Conservation (phyloP, 1,140 invertebrate genomes). For the Drosophila santomea region DNA sequence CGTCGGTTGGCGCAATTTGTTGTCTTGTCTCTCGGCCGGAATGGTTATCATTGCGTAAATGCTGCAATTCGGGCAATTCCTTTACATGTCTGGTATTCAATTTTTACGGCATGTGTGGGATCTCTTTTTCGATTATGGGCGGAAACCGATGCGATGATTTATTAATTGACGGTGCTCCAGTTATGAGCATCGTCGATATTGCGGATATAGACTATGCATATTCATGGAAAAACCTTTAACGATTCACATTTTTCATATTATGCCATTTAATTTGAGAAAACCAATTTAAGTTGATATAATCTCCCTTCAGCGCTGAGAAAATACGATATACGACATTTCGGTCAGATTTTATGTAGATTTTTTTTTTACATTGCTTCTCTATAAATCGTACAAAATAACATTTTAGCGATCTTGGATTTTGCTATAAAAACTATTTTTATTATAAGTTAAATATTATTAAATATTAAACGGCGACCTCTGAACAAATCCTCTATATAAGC, state of each 20-base stretch:
- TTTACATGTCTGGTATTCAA: conserved; percentile 4
- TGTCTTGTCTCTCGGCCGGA: conserved; percentile 22
- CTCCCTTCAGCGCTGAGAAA: too few species aligned
- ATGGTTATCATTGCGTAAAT: conserved; percentile 38
- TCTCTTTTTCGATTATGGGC: conserved; percentile 30
- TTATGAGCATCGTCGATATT: conserved; percentile 6
- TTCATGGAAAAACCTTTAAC: background rate
- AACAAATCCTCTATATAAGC: background rate
- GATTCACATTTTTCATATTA: background rate
- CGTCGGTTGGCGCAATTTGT: conserved; percentile 36
- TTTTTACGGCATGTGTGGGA: conserved; percentile 27
- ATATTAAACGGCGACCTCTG: background rate
- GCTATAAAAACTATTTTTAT: too few species aligned
- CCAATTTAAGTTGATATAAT: background rate
- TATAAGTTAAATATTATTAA: too few species aligned
- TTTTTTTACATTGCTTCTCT: too few species aligned
- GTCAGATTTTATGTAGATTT: too few species aligned
- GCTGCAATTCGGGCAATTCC: conserved; percentile 13
- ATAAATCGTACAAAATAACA: too few species aligned
- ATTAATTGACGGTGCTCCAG: conserved; percentile 37
- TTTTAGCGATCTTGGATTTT: too few species aligned
- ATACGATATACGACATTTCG: too few species aligned
- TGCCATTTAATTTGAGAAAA: too few species aligned
- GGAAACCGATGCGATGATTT: conserved; percentile 25
- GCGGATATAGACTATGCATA: conserved; percentile 24